These are phyloP conservation scores for Halcyon senegalensis DNA, from an alignment of 2,113 vertebrate genomes.

Conservation along the genomic window DNA sequence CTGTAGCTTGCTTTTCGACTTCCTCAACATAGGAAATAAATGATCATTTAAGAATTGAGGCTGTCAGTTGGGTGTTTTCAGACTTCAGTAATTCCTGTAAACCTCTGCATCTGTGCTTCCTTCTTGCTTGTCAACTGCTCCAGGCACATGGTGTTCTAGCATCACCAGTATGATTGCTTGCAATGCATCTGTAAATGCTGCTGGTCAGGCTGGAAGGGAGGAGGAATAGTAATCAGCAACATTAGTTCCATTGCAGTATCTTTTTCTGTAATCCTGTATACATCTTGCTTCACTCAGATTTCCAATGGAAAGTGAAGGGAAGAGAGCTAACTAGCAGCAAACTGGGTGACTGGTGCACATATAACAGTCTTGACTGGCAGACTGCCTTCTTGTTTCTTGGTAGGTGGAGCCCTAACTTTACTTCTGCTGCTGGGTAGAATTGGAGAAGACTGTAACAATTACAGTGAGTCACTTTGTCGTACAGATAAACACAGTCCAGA, in stretches of 20 bases:
- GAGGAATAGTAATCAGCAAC: not conserved
- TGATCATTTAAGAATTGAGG: not conserved
- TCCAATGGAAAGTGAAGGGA: not conserved
- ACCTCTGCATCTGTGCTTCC: not conserved
- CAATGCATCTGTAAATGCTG: not conserved
- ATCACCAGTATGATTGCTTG: not conserved
- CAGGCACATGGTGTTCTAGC: not conserved
- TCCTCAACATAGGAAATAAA: not conserved
- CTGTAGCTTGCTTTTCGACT: not conserved
- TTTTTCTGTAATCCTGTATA: not conserved
- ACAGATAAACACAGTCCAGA: not conserved
- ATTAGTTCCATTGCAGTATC: not conserved
- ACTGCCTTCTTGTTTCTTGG: slow-evolving; percentile 2
- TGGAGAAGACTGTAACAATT: not conserved
- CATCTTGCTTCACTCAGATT: not conserved
- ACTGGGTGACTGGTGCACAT: rapidly evolving
- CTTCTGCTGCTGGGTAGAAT: not conserved
- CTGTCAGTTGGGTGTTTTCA: not conserved
- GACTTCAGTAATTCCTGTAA: not conserved
- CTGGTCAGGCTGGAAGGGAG: not conserved
- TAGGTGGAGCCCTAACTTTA: slow-evolving; percentile 46
- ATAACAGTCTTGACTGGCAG: not conserved
- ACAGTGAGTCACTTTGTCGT: not conserved
- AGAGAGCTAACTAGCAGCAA: not conserved
- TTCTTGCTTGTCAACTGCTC: not conserved